Percentiles rank a stretch among this genome's conserved stretches.
Evolutionary conservation across 2,113 vertebrate genomes (phyloP).

Genomic region (Microtus oregoni): DNA sequence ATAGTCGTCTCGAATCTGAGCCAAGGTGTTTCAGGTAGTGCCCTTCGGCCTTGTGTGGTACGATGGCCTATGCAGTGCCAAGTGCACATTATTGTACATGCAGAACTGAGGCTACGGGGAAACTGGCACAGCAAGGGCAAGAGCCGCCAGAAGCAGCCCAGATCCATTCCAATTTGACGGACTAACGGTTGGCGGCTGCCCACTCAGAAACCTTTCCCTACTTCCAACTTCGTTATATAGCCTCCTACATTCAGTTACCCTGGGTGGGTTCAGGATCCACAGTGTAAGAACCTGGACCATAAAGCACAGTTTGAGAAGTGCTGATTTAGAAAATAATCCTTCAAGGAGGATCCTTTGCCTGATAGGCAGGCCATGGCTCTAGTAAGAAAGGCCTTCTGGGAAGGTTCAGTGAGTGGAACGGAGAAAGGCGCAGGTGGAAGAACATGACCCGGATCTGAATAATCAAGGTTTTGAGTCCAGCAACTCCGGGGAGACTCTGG

Average conservation of each 20-base stretch:
- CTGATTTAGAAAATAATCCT: constrained; percentile 22
- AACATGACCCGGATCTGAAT: constrained; percentile 19
- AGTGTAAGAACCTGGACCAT: background rate
- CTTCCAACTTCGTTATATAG: background rate
- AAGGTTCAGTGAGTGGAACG: background rate
- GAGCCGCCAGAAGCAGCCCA: background rate
- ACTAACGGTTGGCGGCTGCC: background rate
- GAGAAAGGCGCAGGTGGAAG: background rate
- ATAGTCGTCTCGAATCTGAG: background rate
- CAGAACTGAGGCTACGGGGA: background rate
- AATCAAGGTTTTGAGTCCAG: constrained; percentile 26
- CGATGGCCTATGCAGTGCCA: background rate
- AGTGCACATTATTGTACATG: background rate
- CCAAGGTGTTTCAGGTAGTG: background rate
- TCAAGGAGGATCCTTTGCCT: background rate
- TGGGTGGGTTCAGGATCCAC: background rate
- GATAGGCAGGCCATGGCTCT: background rate
- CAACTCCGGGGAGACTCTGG: background rate
- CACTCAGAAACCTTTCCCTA: background rate
- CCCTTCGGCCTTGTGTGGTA: background rate
- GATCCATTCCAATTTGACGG: background rate
- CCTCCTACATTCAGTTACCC: background rate
- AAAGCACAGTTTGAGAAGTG: constrained; percentile 44
- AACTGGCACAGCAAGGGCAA: background rate
- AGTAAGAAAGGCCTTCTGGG: constrained; percentile 4